phyloP scores from a whole-genome alignment of 1,140 invertebrate species.

The Drosophila melanica region DNA sequence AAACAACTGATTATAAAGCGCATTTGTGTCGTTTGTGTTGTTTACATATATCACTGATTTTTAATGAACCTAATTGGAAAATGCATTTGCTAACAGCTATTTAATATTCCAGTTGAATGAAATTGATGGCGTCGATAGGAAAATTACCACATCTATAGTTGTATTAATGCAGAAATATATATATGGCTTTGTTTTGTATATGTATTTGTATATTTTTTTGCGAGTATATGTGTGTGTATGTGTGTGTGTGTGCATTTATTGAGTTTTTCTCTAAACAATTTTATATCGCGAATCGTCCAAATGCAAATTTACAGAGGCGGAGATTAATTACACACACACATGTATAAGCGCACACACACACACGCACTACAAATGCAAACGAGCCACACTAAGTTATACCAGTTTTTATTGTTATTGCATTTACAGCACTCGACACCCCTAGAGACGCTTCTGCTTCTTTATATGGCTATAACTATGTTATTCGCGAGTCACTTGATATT shows the following conservation, averaged over 20 bases:
- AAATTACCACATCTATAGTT: conserved; percentile 55
- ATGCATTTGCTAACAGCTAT: conserved; percentile 8
- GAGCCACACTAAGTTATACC: conserved; percentile 58
- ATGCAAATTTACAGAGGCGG: conserved; percentile 60
- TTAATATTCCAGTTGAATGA: conserved; percentile 23
- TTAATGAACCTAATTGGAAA: conserved; percentile 19
- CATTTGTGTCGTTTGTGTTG: not conserved
- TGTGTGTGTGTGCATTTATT: conserved; percentile 9
- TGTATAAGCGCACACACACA: not conserved
- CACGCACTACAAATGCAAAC: conserved; percentile 28
- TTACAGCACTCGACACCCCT: conserved; percentile 36
- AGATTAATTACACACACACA: conserved; percentile 63
- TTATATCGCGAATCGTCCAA: conserved; percentile 27
- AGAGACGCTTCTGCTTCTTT: conserved; percentile 8
- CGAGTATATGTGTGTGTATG: conserved; percentile 5
- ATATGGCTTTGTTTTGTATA: not conserved
- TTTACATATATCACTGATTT: conserved; percentile 1
- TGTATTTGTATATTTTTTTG: not conserved
- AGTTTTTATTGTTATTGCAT: conserved; percentile 72
- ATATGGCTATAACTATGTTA: conserved; percentile 21
- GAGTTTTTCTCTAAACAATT: conserved; percentile 27
- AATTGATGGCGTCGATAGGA: conserved; percentile 59
- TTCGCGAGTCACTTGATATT: conserved; percentile 49
- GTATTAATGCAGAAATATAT: conserved; percentile 11
- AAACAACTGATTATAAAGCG: not conserved